Percentiles rank a stretch among this genome's conserved stretches.
phyloP scores from a whole-genome alignment of 2,113 vertebrate species.

The Ondatra zibethicus region DNA sequence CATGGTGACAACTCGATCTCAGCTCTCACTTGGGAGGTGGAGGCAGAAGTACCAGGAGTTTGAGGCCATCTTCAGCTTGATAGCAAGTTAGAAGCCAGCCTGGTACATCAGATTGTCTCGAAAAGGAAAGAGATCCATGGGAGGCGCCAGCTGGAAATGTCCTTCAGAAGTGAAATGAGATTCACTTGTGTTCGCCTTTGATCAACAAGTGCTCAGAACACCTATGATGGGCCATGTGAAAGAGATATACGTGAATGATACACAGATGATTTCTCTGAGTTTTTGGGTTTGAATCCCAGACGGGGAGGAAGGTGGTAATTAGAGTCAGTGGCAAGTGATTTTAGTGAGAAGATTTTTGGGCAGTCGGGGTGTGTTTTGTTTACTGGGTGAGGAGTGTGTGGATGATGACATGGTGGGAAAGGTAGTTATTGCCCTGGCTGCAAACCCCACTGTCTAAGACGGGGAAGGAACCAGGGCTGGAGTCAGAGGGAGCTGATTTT shows the following conservation, averaged over 20 bases:
- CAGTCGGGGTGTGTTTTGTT: neutral
- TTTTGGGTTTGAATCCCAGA: neutral
- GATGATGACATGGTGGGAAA: neutral
- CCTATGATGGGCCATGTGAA: neutral
- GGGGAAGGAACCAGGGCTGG: neutral
- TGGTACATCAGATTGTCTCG: neutral
- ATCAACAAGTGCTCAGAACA: neutral
- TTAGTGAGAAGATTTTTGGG: neutral
- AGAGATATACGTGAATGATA: neutral
- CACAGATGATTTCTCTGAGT: neutral
- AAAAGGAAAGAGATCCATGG: neutral
- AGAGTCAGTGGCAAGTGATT: neutral
- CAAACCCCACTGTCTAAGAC: neutral
- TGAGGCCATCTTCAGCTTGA: too few species aligned
- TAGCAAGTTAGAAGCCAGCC: neutral
- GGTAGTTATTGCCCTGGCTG: neutral
- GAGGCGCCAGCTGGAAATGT: neutral
- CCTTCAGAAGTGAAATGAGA: neutral
- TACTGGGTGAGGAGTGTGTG: neutral
- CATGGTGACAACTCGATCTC: neutral
- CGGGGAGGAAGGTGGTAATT: neutral
- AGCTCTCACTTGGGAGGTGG: neutral
- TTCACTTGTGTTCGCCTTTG: neutral
- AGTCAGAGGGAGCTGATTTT: neutral
- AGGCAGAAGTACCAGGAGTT: neutral